Evolutionary conservation across 2,888 invertebrate species (phyloP).

Genomic region (Cosmorhoe ocellata): DNA sequence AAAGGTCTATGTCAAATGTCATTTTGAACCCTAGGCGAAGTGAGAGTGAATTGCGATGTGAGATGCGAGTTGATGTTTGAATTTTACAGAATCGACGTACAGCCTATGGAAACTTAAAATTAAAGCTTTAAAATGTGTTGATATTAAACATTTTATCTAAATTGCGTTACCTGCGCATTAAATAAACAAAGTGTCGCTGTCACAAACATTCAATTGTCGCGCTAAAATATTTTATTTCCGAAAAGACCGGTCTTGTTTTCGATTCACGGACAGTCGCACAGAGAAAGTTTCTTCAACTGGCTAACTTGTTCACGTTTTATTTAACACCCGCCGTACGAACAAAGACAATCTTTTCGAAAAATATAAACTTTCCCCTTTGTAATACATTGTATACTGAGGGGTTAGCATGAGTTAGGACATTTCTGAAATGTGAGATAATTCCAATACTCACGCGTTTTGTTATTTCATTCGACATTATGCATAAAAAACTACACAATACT

Average conservation of each 20-base stretch:
- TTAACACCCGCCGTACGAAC: conserved; percentile 47
- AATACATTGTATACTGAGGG: conserved; percentile 13
- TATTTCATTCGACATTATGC: no score
- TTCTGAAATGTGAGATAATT: no score
- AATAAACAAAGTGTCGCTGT: conserved; percentile 3
- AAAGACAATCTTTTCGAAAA: conserved; percentile 51
- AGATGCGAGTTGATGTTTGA: no score
- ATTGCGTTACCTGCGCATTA: not conserved
- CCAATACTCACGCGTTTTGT: no score
- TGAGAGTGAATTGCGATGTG: no score
- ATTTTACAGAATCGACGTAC: no score
- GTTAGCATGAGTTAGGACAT: not conserved
- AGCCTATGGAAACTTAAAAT: no score
- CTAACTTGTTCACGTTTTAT: conserved; percentile 54
- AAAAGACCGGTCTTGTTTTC: conserved; percentile 50
- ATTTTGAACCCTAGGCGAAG: no score
- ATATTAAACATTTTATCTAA: no score
- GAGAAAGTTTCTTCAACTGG: conserved; percentile 46
- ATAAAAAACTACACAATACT: no score
- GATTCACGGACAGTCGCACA: conserved; percentile 42
- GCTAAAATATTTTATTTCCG: conserved; percentile 29
- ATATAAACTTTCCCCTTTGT: conserved; percentile 57
- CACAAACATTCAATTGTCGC: conserved; percentile 11
- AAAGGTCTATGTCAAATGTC: no score
- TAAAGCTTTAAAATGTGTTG: no score